Conservation (phyloP, 2,113 vertebrate genomes). For the Tupaia tana region DNA sequence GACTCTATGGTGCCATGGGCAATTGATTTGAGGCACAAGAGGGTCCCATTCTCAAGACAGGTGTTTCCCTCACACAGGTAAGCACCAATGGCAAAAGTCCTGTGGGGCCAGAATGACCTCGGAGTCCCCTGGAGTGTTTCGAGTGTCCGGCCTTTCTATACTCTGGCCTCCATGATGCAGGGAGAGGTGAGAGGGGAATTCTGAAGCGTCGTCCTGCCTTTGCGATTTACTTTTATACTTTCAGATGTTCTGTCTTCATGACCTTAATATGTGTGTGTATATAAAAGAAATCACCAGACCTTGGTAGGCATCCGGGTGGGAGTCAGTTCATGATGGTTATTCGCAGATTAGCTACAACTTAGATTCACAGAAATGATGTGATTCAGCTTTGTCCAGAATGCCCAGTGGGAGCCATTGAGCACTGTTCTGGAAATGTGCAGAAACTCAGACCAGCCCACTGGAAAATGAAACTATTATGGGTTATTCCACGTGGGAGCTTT, state of each 20-base stretch:
- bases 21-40: accelerated
- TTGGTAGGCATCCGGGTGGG: neutral
- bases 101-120: neutral
- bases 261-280: neutral
- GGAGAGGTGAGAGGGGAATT: neutral
- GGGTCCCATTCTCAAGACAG: neutral
- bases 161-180: neutral
- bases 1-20: neutral
- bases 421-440: neutral
- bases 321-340: neutral
- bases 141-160: neutral
- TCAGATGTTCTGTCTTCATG: neutral
- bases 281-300: neutral
- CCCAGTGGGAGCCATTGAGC: neutral
- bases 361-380: neutral
- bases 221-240: neutral
- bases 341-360: neutral
- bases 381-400: neutral
- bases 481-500: neutral
- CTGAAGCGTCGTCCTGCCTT: neutral
- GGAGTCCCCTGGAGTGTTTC: neutral
- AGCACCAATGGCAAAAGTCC: neutral
- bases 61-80: neutral
- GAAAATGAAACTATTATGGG: neutral
- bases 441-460: neutral